Percentiles rank a stretch among this genome's conserved stretches.
Evolutionary conservation across 2,888 invertebrate species (phyloP).

Genomic region (Chymomyza caudatula): DNA sequence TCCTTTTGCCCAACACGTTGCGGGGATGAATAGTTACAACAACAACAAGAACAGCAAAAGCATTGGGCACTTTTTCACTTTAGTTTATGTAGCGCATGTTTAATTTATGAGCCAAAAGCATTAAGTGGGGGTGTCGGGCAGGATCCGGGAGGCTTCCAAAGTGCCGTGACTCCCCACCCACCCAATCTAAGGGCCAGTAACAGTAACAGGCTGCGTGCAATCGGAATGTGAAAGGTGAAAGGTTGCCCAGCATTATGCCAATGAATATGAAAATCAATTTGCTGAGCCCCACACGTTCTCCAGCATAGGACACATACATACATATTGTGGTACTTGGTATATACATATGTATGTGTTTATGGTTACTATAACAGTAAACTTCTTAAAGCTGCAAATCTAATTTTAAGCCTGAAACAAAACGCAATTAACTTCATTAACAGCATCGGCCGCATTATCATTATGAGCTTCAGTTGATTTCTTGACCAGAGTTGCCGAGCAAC

Average conservation of each 20-base stretch:
- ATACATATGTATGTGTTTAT: neutral
- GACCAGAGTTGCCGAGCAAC: neutral
- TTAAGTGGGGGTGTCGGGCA: neutral
- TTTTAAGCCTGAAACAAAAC: neutral
- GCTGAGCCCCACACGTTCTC: neutral
- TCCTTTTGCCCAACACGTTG: no score
- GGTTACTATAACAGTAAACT: neutral
- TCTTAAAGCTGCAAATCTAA: neutral
- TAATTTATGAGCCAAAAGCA: conserved; percentile 57
- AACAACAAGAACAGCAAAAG: neutral
- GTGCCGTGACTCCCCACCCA: neutral
- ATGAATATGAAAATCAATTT: conserved; percentile 67
- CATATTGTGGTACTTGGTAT: neutral
- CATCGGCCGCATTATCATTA: neutral
- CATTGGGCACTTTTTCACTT: conserved; percentile 37
- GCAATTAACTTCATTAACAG: neutral
- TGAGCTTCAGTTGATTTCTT: neutral
- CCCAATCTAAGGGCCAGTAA: neutral
- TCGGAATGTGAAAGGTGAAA: conserved; percentile 1
- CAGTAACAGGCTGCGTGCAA: neutral
- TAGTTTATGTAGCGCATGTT: conserved; percentile 65
- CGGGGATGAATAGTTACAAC: conserved; percentile 22
- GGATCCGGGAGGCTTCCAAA: neutral
- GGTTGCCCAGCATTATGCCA: conserved; percentile 38
- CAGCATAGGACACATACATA: no score